Conservation (phyloP, 2,797 vertebrate genomes). For the Sebastes cheni region DNA sequence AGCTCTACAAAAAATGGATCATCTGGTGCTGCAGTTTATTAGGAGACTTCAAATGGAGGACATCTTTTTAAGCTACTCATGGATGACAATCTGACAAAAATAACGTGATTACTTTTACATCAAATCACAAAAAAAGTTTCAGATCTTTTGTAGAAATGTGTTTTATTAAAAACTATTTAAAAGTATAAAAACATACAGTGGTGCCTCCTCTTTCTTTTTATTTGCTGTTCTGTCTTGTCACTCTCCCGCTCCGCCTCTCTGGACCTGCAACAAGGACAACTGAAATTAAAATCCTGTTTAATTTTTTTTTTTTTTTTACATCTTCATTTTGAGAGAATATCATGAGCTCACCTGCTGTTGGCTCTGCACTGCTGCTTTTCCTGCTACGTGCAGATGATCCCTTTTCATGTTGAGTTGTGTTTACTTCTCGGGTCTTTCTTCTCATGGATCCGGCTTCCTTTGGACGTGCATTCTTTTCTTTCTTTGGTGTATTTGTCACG, state of each 20-base stretch:
- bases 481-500: constrained; percentile 26
- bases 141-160: background rate
- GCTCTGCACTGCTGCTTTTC: constrained; percentile 31
- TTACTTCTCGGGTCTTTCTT: constrained; percentile 9
- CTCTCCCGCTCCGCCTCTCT: constrained; percentile 33
- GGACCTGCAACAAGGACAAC: constrained; percentile 53
- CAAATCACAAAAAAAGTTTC: background rate
- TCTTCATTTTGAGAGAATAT: background rate
- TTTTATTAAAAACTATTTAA: constrained; percentile 46
- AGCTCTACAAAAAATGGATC: background rate
- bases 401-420: background rate
- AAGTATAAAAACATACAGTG: constrained; percentile 20
- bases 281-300: background rate
- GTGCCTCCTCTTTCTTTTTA: background rate
- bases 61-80: background rate
- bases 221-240: constrained; percentile 40
- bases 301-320: background rate
- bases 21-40: background rate
- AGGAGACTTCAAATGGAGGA: background rate
- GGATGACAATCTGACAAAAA: background rate
- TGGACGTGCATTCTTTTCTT: constrained; percentile 4
- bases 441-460: constrained; percentile 25
- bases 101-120: background rate
- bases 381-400: constrained; percentile 11
- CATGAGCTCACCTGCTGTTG: constrained; percentile 20